Evolutionary conservation across 2,888 invertebrate genomes (phyloP).

Genomic region (Aethes cnicana): DNA sequence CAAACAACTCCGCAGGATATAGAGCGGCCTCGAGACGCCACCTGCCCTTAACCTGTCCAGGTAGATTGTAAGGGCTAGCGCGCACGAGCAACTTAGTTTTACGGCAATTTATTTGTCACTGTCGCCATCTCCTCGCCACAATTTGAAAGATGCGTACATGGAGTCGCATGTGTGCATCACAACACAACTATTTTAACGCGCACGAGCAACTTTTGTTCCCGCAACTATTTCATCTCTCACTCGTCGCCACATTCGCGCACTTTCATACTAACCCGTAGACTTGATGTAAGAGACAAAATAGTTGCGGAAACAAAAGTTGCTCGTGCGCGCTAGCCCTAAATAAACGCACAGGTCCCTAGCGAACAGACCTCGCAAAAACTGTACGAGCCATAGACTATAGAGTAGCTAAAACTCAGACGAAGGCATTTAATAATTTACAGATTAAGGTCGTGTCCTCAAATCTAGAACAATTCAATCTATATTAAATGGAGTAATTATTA

Average conservation of each 20-base stretch:
- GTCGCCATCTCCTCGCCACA: no score
- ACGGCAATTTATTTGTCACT: no score
- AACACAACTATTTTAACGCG: no score
- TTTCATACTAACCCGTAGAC: neutral
- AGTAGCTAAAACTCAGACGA: constrained; percentile 1
- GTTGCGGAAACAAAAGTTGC: no score
- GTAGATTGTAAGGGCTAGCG: constrained; percentile 29
- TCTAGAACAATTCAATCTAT: constrained; percentile 11
- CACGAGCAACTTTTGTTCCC: no score
- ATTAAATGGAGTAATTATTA: constrained; percentile 20
- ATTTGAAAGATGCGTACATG: no score
- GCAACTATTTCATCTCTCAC: no score
- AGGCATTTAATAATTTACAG: constrained; percentile 15
- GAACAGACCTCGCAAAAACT: constrained; percentile 21
- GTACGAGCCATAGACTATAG: constrained; percentile 22
- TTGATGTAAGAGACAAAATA: no score
- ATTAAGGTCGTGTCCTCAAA: constrained; percentile 8
- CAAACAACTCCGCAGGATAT: constrained; percentile 38
- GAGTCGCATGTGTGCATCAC: no score
- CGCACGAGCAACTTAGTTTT: no score
- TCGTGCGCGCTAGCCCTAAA: no score
- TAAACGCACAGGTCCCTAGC: constrained; percentile 19
- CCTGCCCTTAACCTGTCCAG: constrained; percentile 45
- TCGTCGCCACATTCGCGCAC: no score
- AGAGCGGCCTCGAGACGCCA: constrained; percentile 47